These are phyloP conservation scores for Pedicia rivosa DNA, from an alignment of 2,888 invertebrate genomes.

Conservation along the genomic window DNA sequence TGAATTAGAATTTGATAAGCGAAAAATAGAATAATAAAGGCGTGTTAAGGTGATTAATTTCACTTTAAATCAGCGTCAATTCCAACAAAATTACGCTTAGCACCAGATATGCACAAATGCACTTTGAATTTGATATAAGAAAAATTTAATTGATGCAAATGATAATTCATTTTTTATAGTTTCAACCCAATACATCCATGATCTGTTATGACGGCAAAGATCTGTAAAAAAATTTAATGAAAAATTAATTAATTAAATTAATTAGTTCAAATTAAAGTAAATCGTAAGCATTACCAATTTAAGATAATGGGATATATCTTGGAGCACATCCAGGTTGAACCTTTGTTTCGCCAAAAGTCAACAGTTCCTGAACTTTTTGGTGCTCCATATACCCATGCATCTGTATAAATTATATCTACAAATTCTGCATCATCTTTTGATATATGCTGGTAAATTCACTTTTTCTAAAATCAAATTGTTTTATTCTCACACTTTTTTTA, in stretches of 20 bases:
- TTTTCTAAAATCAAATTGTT: no score
- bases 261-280: no score
- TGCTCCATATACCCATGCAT: slow-evolving; percentile 36
- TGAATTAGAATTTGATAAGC: slow-evolving; percentile 18
- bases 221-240: slow-evolving; percentile 31
- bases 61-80: slow-evolving; percentile 25
- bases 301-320: no score
- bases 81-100: slow-evolving; percentile 18
- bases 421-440: slow-evolving; percentile 37
- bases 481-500: no score
- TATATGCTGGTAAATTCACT: no score
- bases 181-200: slow-evolving; percentile 45
- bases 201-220: slow-evolving; percentile 42
- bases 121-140: slow-evolving; percentile 39
- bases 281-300: no score
- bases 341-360: slow-evolving; percentile 28
- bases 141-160: slow-evolving; percentile 39
- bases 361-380: slow-evolving; percentile 34
- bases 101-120: slow-evolving; percentile 11
- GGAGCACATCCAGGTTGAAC: slow-evolving; percentile 15
- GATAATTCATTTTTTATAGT: slow-evolving; percentile 31
- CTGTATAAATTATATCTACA: slow-evolving; percentile 46
- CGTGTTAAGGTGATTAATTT: no score
- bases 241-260: no score
- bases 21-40: no score